Evolutionary conservation across 2,888 invertebrate species (phyloP).

Genomic region (Lochmaea crataegi): DNA sequence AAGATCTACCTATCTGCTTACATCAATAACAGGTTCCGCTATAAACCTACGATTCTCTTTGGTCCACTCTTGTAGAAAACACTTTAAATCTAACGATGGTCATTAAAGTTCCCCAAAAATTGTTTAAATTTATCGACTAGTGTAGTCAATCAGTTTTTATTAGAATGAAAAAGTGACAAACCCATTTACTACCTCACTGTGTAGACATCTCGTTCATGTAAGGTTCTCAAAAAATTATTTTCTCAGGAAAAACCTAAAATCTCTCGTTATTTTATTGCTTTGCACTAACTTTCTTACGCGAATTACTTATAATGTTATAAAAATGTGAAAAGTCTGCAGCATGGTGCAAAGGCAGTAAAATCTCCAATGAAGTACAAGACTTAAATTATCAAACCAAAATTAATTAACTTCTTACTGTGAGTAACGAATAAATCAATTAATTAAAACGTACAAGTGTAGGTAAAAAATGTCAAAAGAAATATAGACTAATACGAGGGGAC

Average conservation of each 20-base stretch:
- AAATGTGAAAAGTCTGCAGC: slow-evolving; percentile 9
- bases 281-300: slow-evolving; percentile 4
- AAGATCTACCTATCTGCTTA: too few species aligned
- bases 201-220: not conserved
- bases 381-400: slow-evolving; percentile 23
- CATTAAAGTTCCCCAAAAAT: not conserved
- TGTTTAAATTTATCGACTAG: not conserved
- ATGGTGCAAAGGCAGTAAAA: slow-evolving; percentile 1
- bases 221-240: not conserved
- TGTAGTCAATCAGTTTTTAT: not conserved
- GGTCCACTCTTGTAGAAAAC: not conserved
- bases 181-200: not conserved
- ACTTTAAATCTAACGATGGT: not conserved
- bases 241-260: slow-evolving; percentile 6
- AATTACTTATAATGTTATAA: slow-evolving; percentile 6
- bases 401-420: slow-evolving; percentile 33
- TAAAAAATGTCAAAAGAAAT: slow-evolving; percentile 37
- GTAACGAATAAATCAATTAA: slow-evolving; percentile 34
- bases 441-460: slow-evolving; percentile 29
- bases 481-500: not conserved
- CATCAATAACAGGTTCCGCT: too few species aligned
- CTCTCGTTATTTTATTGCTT: not conserved
- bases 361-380: slow-evolving; percentile 4
- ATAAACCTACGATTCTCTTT: not conserved
- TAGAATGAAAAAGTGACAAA: slow-evolving; percentile 1